Conservation (phyloP, 2,888 invertebrate species). For the Automeris io region DNA sequence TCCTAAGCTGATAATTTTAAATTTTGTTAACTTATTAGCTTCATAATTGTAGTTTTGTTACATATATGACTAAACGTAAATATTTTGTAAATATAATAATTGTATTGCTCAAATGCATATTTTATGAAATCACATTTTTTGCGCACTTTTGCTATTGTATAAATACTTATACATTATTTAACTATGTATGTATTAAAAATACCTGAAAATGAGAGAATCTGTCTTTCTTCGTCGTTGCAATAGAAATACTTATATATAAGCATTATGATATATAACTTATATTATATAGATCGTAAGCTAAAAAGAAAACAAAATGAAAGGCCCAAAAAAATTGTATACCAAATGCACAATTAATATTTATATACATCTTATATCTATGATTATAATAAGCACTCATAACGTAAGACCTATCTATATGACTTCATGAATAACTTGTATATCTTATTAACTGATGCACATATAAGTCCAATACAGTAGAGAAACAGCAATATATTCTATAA, state of each 20-base stretch:
- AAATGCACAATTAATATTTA: slow-evolving; percentile 67
- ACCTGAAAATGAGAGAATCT: slow-evolving; percentile 51
- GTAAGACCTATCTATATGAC: slow-evolving; percentile 39
- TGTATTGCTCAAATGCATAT: slow-evolving; percentile 76
- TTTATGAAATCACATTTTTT: slow-evolving; percentile 75
- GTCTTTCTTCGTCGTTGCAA: slow-evolving; percentile 30
- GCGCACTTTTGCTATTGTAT: slow-evolving; percentile 74
- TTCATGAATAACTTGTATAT: slow-evolving; percentile 21
- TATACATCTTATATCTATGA: slow-evolving; percentile 49
- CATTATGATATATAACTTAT: slow-evolving; percentile 16
- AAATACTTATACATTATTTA: slow-evolving; percentile 53
- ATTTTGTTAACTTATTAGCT: slow-evolving; percentile 1
- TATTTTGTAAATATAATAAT: slow-evolving; percentile 70
- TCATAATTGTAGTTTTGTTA: slow-evolving; percentile 3
- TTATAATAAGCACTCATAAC: slow-evolving; percentile 46
- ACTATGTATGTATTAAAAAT: slow-evolving; percentile 32
- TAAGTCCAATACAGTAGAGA: slow-evolving; percentile 56
- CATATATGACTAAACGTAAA: slow-evolving; percentile 27
- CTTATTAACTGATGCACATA: slow-evolving; percentile 43
- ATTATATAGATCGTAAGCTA: slow-evolving; percentile 42
- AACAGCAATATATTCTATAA: slow-evolving; percentile 40
- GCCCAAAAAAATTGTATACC: slow-evolving; percentile 70
- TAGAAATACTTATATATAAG: slow-evolving; percentile 10
- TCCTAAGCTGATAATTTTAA: not conserved
- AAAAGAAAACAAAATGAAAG: slow-evolving; percentile 56